phyloP scores from a whole-genome alignment of 1,140 invertebrate genomes.

The Coenobita brevimanus region DNA sequence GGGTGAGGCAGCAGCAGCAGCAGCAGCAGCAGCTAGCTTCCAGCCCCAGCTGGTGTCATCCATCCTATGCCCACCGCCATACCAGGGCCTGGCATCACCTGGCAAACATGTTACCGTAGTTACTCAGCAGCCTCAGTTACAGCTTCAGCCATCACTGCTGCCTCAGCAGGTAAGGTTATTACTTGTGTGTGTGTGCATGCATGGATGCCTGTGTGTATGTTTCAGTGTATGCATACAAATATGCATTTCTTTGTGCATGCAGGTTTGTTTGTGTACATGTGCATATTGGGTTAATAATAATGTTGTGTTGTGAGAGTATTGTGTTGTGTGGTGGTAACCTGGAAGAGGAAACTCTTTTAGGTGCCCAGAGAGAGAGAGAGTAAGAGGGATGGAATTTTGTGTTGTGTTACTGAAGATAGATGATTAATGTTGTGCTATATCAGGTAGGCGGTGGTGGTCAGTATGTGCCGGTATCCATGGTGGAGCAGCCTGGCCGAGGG shows the following conservation, averaged over 20 bases:
- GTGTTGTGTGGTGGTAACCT: too few relatives aligned
- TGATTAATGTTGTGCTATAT: slow-evolving; percentile 24
- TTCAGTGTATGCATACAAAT: too few relatives aligned
- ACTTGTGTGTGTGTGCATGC: slow-evolving; percentile 27
- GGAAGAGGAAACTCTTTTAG: too few relatives aligned
- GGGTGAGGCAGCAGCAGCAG: slow-evolving; percentile 72
- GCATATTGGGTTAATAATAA: too few relatives aligned
- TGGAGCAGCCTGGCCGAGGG: slow-evolving; percentile 79
- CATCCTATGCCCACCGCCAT: slow-evolving; percentile 88
- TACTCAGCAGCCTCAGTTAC: slow-evolving; percentile 79
- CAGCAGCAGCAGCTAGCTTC: slow-evolving; percentile 82
- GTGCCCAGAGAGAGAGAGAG: too few relatives aligned
- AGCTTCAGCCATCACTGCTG: slow-evolving; percentile 79
- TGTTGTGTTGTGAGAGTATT: too few relatives aligned
- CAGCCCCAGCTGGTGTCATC: slow-evolving; percentile 92
- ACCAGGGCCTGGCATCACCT: slow-evolving; percentile 87
- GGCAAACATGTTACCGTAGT: slow-evolving; percentile 93
- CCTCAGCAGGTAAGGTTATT: slow-evolving; percentile 80
- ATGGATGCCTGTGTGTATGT: too few relatives aligned
- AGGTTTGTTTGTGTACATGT: too few relatives aligned
- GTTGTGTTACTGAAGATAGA: neutral
- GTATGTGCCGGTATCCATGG: slow-evolving; percentile 93
- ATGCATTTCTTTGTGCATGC: too few relatives aligned
- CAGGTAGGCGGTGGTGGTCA: slow-evolving; percentile 77
- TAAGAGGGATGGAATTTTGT: neutral